These are phyloP conservation scores for Spodoptera littoralis DNA, from an alignment of 2,888 invertebrate species.

Conservation along the genomic window DNA sequence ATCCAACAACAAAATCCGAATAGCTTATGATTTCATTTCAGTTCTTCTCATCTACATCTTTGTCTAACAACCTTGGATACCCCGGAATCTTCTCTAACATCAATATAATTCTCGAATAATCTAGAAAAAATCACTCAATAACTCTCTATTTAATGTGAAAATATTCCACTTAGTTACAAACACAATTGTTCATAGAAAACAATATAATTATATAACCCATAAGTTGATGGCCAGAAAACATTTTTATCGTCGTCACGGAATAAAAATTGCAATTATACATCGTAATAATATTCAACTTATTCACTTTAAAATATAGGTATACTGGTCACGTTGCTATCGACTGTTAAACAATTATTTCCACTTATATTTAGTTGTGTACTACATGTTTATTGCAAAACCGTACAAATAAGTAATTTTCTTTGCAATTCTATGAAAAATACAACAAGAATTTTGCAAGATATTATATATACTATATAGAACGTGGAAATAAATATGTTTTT, in stretches of 20 bases:
- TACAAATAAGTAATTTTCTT: background rate
- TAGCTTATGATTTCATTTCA: no score
- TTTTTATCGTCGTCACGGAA: constrained; percentile 31
- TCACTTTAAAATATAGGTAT: background rate
- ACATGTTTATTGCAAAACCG: background rate
- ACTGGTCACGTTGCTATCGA: constrained; percentile 27
- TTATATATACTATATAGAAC: no score
- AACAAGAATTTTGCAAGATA: background rate
- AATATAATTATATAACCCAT: constrained; percentile 2
- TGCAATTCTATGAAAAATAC: background rate
- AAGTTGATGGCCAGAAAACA: constrained; percentile 20
- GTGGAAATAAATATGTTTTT: no score
- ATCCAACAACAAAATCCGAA: no score
- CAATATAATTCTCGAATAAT: no score
- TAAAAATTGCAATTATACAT: constrained; percentile 30
- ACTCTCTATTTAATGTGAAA: background rate
- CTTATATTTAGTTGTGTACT: constrained; percentile 1
- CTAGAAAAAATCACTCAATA: background rate
- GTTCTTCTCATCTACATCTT: no score
- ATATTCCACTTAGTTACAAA: no score
- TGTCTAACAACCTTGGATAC: no score
- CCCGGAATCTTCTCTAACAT: no score
- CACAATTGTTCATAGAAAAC: no score
- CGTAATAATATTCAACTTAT: constrained; percentile 19
- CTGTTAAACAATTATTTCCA: constrained; percentile 41